Base-by-base conservation (phyloP, 2,888 invertebrate genomes). In the Parochlus steinenii region DNA sequence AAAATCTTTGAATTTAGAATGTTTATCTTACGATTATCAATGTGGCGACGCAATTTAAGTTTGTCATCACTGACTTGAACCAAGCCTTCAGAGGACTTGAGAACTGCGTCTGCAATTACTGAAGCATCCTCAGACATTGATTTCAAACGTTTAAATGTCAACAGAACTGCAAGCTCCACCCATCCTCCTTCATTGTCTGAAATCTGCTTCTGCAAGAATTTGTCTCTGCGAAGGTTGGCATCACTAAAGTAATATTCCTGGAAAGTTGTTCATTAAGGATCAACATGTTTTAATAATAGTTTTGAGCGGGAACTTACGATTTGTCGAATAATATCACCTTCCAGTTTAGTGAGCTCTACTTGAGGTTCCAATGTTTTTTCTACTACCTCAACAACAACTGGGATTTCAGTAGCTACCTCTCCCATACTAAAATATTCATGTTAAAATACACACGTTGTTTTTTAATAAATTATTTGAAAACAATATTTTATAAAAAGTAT, bases 111-210 rank as follows among this genome's bases (percentile, higher is more conserved):
- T 2, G 71, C 64, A 42, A 97, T 86, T 1, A 72, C 64, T 18
- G 70, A 65, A 0, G 60, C 44, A 46, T 92, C 82, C 2, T 61
- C 68, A 1, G 74, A 69, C 10, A 95, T 53, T 20, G 69, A 61
- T 0, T 78, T 68, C 15, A 97, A 66, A 15, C 93, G 69, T 56
- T 93, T 90, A 55, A 97, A 98, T 39, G 75, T 87, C 30, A 82
- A 61, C 58, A 98, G 68, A 0, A 81, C 71, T 0, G 77, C 72
- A 29, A 97, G 54, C 0, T 85, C 71, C 14, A 98, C 71, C 97
- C 97, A 89, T 3, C 86, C 95, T 35, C 90, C 82, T 41, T 92
- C 82, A 44, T 89, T 82, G 42, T 82, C 64, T 45, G 73, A 73
- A 2, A 82, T 71, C 59, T 90, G 79, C 41, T 83, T 82, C 46